Evolutionary conservation across 2,797 vertebrate genomes (phyloP), one percentile per base, ranked within the genome.

Genomic region (Macrochelys suwanniensis): DNA sequence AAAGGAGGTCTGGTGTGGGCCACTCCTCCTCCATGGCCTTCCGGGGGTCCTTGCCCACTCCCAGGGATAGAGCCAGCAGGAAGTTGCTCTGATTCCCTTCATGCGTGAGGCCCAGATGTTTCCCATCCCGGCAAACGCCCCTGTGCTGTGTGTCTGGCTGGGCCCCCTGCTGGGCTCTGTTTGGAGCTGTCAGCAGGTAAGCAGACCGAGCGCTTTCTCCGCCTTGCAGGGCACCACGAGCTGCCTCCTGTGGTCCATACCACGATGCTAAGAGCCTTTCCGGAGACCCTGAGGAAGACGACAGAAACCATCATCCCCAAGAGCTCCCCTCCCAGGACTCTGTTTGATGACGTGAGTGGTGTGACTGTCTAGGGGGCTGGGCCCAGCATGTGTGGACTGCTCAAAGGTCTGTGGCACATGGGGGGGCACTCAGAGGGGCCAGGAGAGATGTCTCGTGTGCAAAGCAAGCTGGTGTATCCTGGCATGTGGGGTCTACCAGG

Each of bases 171-270:
- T 7, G 0, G 0, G 37, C 3, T 10, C 26, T 11, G 3, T 15
- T 47, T 4, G 5, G 4, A 25, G 33, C 33, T 28, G 4, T 3
- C 33, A 83, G 21, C 3, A 4, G 45, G 13, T 19, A 3, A 71
- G 26, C 37, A 19, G 25, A 6, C 17, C 13, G 4, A 56, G 1
- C 8, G 17, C 3, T 84, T 61, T 45, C 42, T 71, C 28, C 33
- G 8, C 45, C 2, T 45, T 2, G 4, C 78, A 99, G 99, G 99
- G 56, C 99, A 99, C 91, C 99, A 99, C 1, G 99, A 99, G 96
- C 97, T 98, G 28, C 99, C 99, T 71, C 99, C 99, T 0, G 80
- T 99, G n/a, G 99, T 99, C 47, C 99, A 99, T 96, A 99, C 99
- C 53, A 99, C 99, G 3, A 99, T 99, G 98, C 96, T 99, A 92